Base-by-base conservation (phyloP, 2,113 vertebrate genomes). In the Oreochromis niloticus region DNA sequence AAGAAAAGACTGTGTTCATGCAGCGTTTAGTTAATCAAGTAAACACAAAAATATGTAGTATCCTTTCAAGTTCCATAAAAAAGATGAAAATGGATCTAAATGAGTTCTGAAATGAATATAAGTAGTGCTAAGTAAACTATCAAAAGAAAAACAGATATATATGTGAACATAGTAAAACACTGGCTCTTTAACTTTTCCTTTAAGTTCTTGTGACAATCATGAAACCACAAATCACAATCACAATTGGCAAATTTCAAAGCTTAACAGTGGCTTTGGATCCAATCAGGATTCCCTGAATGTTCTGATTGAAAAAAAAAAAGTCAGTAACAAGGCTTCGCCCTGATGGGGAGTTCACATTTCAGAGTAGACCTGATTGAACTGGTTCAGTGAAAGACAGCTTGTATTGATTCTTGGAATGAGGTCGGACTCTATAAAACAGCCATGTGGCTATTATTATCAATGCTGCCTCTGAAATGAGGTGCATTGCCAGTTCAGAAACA, bases 321-420 rank as follows among this genome's bases (percentile, higher is more conserved):
- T 32, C 5, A 1, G 52, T 27, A 14, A 68, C 54, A 82, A 82
- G 56, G 61, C 36, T 66, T 22, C 19, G 46, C 85, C 61, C 59
- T 39, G 56, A 85, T 39, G 61, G 39, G 27, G 80, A 89, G 66
- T 85, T 90, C 85, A 82, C 57, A 19, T 91, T 89, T 90, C 90
- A 85, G 85, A 54, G 75, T 48, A 79, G 68, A 80, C 32, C 90
- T 30, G 85, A 90, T 32, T 88, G 87, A 89, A 85, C 81, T n/a
- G 57, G 63, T 91, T 84, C 61, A 68, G 32, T 22, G 80, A 61
- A 59, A 71, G 80, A 55, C 85, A 81, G 82, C 75, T 85, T 75
- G 54, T 80, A 92, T 83, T 59, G 91, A 94, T 92, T 91, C 63
- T 52, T 13, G 16, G 39, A 82, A 82, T 27, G 85, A 92, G 57